Percentiles rank a stretch among this genome's conserved stretches.
Conservation (phyloP, 23 tunicate genomes). For the Halocynthia aurantium region DNA sequence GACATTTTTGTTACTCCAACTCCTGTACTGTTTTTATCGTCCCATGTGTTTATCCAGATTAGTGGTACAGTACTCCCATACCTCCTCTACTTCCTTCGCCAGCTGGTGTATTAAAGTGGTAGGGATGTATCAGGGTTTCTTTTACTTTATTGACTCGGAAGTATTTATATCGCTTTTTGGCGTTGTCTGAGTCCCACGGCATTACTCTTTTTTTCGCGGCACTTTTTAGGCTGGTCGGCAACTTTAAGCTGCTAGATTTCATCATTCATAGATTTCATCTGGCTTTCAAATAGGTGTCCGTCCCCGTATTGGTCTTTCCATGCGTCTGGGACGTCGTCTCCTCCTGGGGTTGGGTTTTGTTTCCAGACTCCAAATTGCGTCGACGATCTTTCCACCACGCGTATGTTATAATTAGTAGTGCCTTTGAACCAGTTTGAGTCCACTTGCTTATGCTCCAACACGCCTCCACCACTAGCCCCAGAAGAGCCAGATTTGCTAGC, state of each 20-base stretch:
- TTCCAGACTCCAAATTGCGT: neutral
- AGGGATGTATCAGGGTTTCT: neutral
- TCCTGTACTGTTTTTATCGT: neutral
- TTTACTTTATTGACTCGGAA: neutral
- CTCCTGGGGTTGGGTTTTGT: neutral
- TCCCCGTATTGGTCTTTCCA: constrained; percentile 1
- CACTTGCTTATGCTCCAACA: too few species aligned
- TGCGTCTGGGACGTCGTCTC: neutral
- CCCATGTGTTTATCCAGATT: neutral
- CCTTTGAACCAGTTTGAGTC: too few species aligned
- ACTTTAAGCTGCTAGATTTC: too few species aligned
- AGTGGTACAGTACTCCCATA: constrained; percentile 2
- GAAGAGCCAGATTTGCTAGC: too few species aligned
- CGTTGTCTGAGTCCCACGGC: neutral
- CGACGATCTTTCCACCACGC: too few species aligned
- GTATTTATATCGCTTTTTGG: neutral
- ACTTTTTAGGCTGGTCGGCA: neutral
- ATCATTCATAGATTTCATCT: neutral
- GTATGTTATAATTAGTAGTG: too few species aligned
- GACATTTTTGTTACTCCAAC: neutral
- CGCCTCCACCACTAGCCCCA: too few species aligned
- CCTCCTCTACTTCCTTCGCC: too few species aligned
- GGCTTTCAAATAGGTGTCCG: neutral
- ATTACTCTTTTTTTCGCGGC: neutral
- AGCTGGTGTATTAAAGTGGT: too few species aligned